Evolutionary conservation across 2,797 vertebrate species (phyloP), one percentile per base, ranked within the genome.

Genomic region (Schizopygopsis malacanthus): DNA sequence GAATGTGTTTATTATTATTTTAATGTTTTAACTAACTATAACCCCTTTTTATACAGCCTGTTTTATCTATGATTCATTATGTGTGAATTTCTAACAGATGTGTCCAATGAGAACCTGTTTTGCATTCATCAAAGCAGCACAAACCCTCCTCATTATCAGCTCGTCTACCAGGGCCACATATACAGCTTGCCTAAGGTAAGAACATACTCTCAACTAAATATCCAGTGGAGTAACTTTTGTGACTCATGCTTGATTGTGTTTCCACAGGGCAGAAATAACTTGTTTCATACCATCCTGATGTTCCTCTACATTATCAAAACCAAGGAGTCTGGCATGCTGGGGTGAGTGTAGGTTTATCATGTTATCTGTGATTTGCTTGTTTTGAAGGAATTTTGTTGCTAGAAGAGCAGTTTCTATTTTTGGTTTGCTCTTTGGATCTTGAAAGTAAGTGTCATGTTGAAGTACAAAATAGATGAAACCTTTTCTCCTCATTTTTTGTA

Each of bases 271-370:
- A 96, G 98, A 92, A 99, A 99, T 93, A 99, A 99, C 92, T 95
- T 99, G 94, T 99, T 99, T 92, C 98, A 99, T 91, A 99, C 97
- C 0, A 91, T 99, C 90, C 96, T 99, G 13, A 99, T 99, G 98
- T 99, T 99, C 88, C 96, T 99, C 67, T 99, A 96, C 75, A 95
- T 99, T 90, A 99, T 99, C 84, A 99, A 99, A 93, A 97, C 96
- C 0, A 99, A 99, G 92, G 98, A 99, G 88, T 97, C 98, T 0
- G 98, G 98, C 65, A 99, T 99, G 98, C 88, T 99, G 75, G 98
- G 98, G 98, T 99, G 93, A 91, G 97, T 88, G n/a, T 33, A 80
- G 20, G 65, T 63, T 45, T 12, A 54, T 41, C 6, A 50, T 77
- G 1, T 72, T 59, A 20, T 78, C 39, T 63, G 13, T 37, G 61